A percentile compares a stretch with the other conserved stretches of the same genome.
Evolutionary conservation across 2,797 vertebrate genomes (phyloP).

Genomic region (Melanotaenia boesemani): DNA sequence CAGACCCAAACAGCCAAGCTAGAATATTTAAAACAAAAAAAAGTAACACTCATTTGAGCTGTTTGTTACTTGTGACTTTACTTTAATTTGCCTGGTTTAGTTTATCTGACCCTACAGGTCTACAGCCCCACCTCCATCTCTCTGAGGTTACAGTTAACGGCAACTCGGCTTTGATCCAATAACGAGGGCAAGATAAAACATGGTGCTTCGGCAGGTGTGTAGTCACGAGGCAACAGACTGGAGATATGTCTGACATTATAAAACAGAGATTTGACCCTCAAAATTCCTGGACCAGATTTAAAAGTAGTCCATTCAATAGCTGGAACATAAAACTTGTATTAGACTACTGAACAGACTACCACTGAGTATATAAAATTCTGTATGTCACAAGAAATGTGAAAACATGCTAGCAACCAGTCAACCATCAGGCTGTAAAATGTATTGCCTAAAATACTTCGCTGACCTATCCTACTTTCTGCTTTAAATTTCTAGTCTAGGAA

Average conservation of each 20-base stretch:
- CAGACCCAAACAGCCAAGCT: neutral
- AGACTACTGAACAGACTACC: neutral
- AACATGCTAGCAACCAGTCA: neutral
- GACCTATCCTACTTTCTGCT: neutral
- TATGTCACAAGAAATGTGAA: slow-evolving; percentile 13
- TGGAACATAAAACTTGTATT: neutral
- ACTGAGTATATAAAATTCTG: neutral
- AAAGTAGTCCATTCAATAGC: neutral
- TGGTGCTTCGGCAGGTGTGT: neutral
- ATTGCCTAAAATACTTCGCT: slow-evolving; percentile 5
- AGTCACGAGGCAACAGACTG: neutral
- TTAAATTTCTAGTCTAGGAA: neutral
- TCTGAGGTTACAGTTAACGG: neutral
- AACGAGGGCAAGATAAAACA: neutral
- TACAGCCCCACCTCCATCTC: neutral
- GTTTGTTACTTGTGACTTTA: neutral
- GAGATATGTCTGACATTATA: neutral
- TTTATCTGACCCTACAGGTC: neutral
- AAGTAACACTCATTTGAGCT: neutral
- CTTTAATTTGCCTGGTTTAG: neutral
- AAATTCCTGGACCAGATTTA: neutral
- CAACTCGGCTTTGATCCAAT: neutral
- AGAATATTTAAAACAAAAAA: neutral
- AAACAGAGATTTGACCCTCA: neutral
- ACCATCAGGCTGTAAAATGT: neutral